phyloP scores from a whole-genome alignment of 2,888 invertebrate species.

The Eubasilissa splendida region DNA sequence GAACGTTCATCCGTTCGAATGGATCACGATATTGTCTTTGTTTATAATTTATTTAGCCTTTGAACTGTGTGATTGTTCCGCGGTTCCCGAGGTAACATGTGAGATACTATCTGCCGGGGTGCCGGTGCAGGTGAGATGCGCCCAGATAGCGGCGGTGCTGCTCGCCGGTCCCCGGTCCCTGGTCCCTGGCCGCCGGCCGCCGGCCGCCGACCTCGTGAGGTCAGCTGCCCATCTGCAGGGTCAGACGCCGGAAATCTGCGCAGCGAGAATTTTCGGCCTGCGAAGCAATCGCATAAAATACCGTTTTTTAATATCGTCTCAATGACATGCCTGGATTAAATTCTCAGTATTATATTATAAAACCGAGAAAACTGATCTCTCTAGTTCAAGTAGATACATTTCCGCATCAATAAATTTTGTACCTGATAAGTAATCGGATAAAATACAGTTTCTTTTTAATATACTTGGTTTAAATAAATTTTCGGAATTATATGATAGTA shows the following conservation, averaged over 20 bases:
- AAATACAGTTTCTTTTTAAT: too few species aligned
- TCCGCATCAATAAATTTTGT: too few species aligned
- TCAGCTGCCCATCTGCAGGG: slow-evolving; percentile 8
- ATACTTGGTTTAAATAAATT: too few species aligned
- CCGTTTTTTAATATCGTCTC: too few species aligned
- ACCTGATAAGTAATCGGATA: too few species aligned
- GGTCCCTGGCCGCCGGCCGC: not conserved
- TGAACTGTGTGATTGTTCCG: slow-evolving; percentile 39
- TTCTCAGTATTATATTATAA: too few species aligned
- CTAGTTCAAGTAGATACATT: too few species aligned
- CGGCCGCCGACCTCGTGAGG: not conserved
- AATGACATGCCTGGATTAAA: too few species aligned
- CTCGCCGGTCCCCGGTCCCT: not conserved
- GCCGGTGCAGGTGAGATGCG: slow-evolving; percentile 23
- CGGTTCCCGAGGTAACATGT: slow-evolving; percentile 7
- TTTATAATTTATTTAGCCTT: slow-evolving; percentile 40
- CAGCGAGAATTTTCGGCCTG: not conserved
- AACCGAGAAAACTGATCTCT: too few species aligned
- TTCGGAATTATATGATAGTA: too few species aligned
- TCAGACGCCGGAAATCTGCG: slow-evolving; percentile 14
- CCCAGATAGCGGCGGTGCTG: not conserved
- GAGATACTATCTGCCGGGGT: slow-evolving; percentile 12
- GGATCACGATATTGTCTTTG: slow-evolving; percentile 43
- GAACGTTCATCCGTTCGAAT: slow-evolving; percentile 24
- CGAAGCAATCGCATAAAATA: too few species aligned